Evolutionary conservation across 2,888 invertebrate species (phyloP).

Genomic region (Pachydiplax longipennis): DNA sequence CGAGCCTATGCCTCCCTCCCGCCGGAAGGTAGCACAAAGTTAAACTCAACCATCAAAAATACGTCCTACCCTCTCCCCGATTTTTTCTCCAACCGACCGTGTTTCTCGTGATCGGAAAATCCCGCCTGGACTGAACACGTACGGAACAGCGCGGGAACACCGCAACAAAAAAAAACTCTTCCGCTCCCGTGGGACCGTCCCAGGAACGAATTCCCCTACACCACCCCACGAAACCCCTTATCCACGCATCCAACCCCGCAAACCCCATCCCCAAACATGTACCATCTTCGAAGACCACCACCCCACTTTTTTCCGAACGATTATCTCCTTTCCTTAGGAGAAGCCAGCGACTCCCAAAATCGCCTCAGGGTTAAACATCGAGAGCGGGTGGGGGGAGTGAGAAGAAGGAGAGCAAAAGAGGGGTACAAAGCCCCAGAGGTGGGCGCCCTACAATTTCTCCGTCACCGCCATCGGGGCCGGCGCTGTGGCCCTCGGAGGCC

Average conservation of each 20-base stretch:
- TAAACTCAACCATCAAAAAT: too few species aligned
- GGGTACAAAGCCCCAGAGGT: not conserved
- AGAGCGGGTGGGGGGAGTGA: not conserved
- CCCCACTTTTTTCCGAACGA: not conserved
- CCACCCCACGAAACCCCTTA: not conserved
- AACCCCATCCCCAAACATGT: not conserved
- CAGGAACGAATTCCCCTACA: not conserved
- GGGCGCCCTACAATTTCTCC: constrained; percentile 41
- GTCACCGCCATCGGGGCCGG: constrained; percentile 33
- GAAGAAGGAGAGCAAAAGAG: not conserved
- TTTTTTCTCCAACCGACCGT: not conserved
- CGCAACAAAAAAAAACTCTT: not conserved
- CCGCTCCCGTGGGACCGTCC: not conserved
- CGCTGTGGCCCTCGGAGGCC: constrained; percentile 13
- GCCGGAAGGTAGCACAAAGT: too few species aligned
- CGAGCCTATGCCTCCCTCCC: too few species aligned
- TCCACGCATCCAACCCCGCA: not conserved
- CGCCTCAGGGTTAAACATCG: not conserved
- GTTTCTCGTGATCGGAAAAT: not conserved
- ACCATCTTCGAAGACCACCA: not conserved
- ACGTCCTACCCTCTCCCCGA: not conserved
- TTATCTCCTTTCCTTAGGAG: not conserved
- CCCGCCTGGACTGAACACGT: not conserved
- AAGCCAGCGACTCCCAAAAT: not conserved
- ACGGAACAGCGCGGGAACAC: not conserved